Conservation (phyloP, 2,888 invertebrate genomes). For the Phorcus lineatus region DNA sequence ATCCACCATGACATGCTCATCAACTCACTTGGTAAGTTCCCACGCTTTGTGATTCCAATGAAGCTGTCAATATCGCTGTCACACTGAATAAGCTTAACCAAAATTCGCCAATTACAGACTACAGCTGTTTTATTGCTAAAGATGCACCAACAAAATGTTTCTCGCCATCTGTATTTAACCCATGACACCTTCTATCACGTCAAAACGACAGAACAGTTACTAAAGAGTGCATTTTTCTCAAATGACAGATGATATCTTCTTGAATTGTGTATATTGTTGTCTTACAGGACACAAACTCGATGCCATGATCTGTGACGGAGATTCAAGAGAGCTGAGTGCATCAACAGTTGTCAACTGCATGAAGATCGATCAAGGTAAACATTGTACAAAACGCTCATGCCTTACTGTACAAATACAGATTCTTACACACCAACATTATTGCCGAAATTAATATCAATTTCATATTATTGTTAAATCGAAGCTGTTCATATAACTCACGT, state of each 20-base stretch:
- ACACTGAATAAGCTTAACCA: neutral
- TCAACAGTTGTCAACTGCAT: slow-evolving; percentile 50
- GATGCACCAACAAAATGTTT: neutral
- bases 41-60: no score
- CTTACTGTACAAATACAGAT: slow-evolving; percentile 46
- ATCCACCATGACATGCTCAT: slow-evolving; percentile 58
- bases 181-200: no score
- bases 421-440: neutral
- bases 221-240: neutral
- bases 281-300: slow-evolving; percentile 46
- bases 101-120: no score
- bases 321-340: slow-evolving; percentile 43
- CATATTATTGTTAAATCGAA: no score
- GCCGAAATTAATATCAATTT: no score
- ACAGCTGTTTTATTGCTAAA: neutral
- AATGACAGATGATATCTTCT: neutral
- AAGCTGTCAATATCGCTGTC: no score
- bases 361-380: slow-evolving; percentile 47
- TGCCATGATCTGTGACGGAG: slow-evolving; percentile 47
- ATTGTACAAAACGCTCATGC: neutral
- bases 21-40: slow-evolving; percentile 46
- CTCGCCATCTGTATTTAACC: neutral
- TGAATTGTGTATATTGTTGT: slow-evolving; percentile 17
- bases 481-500: no score
- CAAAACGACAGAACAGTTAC: neutral